These are phyloP conservation scores for Heliconius nattereri DNA, from an alignment of 1,140 invertebrate species.

Conservation along the genomic window DNA sequence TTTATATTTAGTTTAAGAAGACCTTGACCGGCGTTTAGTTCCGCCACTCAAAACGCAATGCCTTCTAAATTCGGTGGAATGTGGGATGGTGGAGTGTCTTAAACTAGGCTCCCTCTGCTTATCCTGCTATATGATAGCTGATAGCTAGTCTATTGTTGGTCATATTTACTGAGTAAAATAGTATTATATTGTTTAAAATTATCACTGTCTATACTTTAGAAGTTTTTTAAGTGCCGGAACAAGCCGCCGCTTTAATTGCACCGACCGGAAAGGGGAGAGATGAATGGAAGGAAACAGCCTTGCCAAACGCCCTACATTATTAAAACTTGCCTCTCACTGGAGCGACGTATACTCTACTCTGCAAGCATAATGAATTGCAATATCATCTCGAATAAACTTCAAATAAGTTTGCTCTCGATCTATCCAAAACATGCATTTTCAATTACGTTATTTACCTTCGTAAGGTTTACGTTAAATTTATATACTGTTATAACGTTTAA, in stretches of 20 bases:
- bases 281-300: slow-evolving; percentile 76
- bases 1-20: no score
- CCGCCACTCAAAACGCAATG: no score
- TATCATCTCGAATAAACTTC: slow-evolving; percentile 35
- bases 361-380: slow-evolving; percentile 38
- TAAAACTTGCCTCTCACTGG: slow-evolving; percentile 73
- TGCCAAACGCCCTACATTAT: slow-evolving; percentile 75
- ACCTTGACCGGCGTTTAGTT: no score
- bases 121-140: no score
- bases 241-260: slow-evolving; percentile 76
- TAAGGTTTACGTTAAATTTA: not conserved
- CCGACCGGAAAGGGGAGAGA: slow-evolving; percentile 76
- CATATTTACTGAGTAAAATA: not conserved
- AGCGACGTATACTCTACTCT: slow-evolving; percentile 54
- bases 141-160: not conserved
- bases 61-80: no score
- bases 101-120: no score
- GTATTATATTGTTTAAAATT: slow-evolving; percentile 45
- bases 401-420: slow-evolving; percentile 32
- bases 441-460: not conserved
- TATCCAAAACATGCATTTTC: slow-evolving; percentile 24
- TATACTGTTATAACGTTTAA: not conserved
- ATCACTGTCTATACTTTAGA: slow-evolving; percentile 73
- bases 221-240: slow-evolving; percentile 78
- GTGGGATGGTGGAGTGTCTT: no score